Base-by-base conservation (phyloP, 2,797 vertebrate genomes). In the Lepidocolaptes lacrymiger region DNA sequence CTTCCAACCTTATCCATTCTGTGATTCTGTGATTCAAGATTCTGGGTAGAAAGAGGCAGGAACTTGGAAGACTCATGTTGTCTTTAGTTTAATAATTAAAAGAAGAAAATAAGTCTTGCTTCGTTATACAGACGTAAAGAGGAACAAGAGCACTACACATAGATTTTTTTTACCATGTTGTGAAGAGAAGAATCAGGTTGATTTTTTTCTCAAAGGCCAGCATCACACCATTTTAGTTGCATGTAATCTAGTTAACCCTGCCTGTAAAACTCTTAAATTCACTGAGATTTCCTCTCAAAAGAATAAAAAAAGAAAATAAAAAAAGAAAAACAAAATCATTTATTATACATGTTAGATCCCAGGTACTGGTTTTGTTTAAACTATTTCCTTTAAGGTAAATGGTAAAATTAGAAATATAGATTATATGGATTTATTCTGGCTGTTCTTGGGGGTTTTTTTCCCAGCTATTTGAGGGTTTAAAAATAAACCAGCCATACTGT, bases 401-500 rank as follows among this genome's bases (percentile, higher is more conserved):
- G 41, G 19, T 43, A 77, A 95, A 93, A 80, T 64, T 78, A 46
- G 30, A 89, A 91, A 74, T 72, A 72, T 49, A 71, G 48, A 71
- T 61, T 77, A 44, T 55, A 83, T 51, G 8, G 80, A 71, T 77
- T 89, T 83, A 80, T 85, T 85, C 72, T 88, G 49, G 24, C 48
- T 85, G 51, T 77, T 67, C 48, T 82, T 84, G 46, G 12, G 2
- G 15, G 6, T 23, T n/a, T 86, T 73, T 39, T 12, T 5, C 32
- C 46, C 66, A 85, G 77, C 18, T 85, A 92, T 79, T 72, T 39
- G 73, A 82, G 20, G 4, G 27, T 92, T 87, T 87, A 87, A 95
- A 95, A 95, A 91, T 85, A 93, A 89, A 82, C 34, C 48, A 86
- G 41, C 54, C 77, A 79, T 69, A 64, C 37, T 4, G 19, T 10